phyloP scores from a whole-genome alignment of 1,140 invertebrate species.

The Eriosoma lanigerum region DNA sequence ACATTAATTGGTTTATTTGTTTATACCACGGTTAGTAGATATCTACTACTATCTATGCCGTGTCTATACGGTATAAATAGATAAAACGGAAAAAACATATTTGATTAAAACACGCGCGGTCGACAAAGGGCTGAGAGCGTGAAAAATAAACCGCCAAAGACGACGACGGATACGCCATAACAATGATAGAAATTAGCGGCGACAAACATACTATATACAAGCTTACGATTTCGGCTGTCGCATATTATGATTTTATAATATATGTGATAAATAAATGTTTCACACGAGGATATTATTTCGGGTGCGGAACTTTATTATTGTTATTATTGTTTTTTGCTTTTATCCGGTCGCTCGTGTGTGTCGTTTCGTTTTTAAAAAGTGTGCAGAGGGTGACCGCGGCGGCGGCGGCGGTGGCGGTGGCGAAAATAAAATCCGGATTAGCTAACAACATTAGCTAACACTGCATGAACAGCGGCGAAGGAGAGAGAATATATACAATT shows the following conservation, averaged over 20 bases:
- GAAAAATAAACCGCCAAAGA: no score
- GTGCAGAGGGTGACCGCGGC: slow-evolving; percentile 17
- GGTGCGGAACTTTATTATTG: background rate
- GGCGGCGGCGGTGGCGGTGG: background rate
- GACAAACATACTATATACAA: background rate
- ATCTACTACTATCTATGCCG: no score
- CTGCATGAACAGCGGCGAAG: background rate
- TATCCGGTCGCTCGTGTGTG: background rate
- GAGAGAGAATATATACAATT: background rate
- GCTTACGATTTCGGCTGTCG: background rate
- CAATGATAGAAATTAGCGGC: slow-evolving; percentile 25
- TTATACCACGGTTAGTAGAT: no score
- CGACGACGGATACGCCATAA: background rate
- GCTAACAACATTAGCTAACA: slow-evolving; percentile 1
- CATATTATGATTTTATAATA: no score
- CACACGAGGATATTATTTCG: slow-evolving; percentile 50
- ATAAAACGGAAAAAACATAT: no score
- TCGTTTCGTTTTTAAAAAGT: slow-evolving; percentile 9
- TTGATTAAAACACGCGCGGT: no score
- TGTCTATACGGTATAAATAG: no score
- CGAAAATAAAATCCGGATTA: slow-evolving; percentile 51
- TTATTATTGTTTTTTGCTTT: background rate
- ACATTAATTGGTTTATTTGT: no score
- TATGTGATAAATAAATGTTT: no score
- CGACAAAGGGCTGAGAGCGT: no score